These are phyloP conservation scores for Arctia plantaginis DNA, from an alignment of 2,888 invertebrate species.

Conservation along the genomic window DNA sequence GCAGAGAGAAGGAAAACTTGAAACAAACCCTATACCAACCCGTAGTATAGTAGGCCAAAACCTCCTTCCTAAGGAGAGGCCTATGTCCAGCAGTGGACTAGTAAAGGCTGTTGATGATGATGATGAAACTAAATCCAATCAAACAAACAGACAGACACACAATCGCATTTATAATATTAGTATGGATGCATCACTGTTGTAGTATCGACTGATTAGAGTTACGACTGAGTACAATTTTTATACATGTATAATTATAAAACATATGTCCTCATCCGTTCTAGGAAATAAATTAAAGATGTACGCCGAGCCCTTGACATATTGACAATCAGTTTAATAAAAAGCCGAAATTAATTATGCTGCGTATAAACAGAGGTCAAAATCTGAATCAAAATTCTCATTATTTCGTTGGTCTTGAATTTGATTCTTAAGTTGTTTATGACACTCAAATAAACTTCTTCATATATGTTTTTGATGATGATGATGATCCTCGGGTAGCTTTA, in stretches of 20 bases:
- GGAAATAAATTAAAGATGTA: slow-evolving; percentile 53
- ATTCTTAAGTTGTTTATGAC: slow-evolving; percentile 13
- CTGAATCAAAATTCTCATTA: not conserved
- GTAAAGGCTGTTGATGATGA: too few species aligned
- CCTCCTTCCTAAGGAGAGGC: too few species aligned
- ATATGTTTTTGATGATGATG: not conserved
- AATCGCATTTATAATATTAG: too few species aligned
- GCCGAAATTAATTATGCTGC: slow-evolving; percentile 1
- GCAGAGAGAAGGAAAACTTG: too few species aligned
- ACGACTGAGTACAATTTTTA: slow-evolving; percentile 53
- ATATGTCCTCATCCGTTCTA: slow-evolving; percentile 25
- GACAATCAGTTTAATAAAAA: slow-evolving; percentile 15
- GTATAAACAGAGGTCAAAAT: slow-evolving; percentile 9
- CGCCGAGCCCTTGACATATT: slow-evolving; percentile 39
- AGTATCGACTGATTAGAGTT: slow-evolving; percentile 59
- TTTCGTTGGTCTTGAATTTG: not conserved
- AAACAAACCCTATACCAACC: too few species aligned
- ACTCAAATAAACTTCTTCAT: not conserved
- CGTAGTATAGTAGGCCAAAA: too few species aligned
- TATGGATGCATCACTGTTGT: slow-evolving; percentile 54
- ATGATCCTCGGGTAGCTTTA: too few species aligned
- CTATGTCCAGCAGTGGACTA: too few species aligned
- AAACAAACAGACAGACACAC: too few species aligned
- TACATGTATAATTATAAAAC: not conserved
- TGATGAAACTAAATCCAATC: too few species aligned